A percentile compares a stretch with the other conserved stretches of the same genome.
Evolutionary conservation across 2,888 invertebrate genomes (phyloP).

Genomic region (Phytoseiulus persimilis): DNA sequence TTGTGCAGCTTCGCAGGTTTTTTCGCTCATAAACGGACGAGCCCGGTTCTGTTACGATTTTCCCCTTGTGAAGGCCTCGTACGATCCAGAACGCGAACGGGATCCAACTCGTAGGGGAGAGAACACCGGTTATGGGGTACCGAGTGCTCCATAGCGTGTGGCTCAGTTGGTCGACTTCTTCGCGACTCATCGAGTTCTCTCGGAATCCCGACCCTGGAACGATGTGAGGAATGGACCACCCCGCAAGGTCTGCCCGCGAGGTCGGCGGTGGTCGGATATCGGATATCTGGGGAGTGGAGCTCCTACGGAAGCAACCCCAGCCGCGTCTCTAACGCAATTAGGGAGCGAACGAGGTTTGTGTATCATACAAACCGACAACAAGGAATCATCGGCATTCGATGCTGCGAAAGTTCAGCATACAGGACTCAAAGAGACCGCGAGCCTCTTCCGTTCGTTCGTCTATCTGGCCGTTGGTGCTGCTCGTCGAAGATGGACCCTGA

Average conservation of each 20-base stretch:
- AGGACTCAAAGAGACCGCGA: neutral
- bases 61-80: too few relatives aligned
- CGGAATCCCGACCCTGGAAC: neutral
- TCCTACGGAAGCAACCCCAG: neutral
- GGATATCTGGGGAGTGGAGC: neutral
- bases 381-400: neutral
- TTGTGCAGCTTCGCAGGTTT: too few relatives aligned
- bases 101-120: too few relatives aligned
- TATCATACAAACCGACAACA: neutral
- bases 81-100: too few relatives aligned
- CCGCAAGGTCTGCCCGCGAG: neutral
- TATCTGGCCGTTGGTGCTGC: neutral
- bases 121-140: too few relatives aligned
- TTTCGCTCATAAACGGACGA: too few relatives aligned
- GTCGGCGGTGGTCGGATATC: neutral
- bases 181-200: neutral
- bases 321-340: neutral
- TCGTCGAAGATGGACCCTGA: neutral
- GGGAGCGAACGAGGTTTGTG: conserved; percentile 7
- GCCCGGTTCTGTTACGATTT: too few relatives aligned
- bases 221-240: too few relatives aligned
- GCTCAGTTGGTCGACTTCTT: too few relatives aligned
- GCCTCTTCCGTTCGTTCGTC: neutral
- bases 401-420: neutral
- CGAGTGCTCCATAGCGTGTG: too few relatives aligned